Base-by-base conservation (phyloP, 2,888 invertebrate genomes). In the Ditylenchus weischeri region DNA sequence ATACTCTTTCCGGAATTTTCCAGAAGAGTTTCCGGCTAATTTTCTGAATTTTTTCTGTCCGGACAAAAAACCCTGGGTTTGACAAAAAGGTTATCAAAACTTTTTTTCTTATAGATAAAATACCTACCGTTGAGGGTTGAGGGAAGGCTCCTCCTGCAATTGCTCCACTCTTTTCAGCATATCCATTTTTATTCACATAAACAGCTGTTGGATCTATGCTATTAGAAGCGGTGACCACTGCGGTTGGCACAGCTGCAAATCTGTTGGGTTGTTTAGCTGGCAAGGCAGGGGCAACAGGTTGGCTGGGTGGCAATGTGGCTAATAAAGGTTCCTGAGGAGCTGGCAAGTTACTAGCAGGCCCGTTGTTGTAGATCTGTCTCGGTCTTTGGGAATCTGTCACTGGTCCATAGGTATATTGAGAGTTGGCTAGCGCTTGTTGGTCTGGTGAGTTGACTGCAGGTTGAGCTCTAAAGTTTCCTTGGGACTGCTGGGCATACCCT, bases 111-210 rank as follows among this genome's bases (percentile, higher is more conserved):
- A 4, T 4, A 21, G 50, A 43, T 49, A 23, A 21, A 43, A n/a
- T 47, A 48, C 48, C 50, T 2, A 36, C 11, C 62, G 62, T 48
- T 49, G 48, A 35, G 11, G 43, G 43, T 43, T 43, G 43, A 43
- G 43, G 43, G 8, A 54, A 29, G 2, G 29, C 54, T 54, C 6
- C 4, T 54, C 50, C 50, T 19, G 50, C 50, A 29, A 29, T 29
- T 4, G 29, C 57, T 13, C 63, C 63, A 10, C 19, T 29, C 29
- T 63, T 71, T 60, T 70, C 72, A 18, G 66, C 57, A 54, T 75
- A 71, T n/a, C 70, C 65, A 50, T 75, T 71, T 29, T 75, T 75
- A 54, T 73, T 69, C 35, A 70, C 69, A 61, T 72, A 68, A 21
- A 70, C 70, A 62, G 74, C 71, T 57, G 70, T n/a, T 19, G 71